Percentiles rank a stretch among this genome's conserved stretches.
Evolutionary conservation across 2,797 vertebrate species (phyloP).

Genomic region (Merluccius polli): DNA sequence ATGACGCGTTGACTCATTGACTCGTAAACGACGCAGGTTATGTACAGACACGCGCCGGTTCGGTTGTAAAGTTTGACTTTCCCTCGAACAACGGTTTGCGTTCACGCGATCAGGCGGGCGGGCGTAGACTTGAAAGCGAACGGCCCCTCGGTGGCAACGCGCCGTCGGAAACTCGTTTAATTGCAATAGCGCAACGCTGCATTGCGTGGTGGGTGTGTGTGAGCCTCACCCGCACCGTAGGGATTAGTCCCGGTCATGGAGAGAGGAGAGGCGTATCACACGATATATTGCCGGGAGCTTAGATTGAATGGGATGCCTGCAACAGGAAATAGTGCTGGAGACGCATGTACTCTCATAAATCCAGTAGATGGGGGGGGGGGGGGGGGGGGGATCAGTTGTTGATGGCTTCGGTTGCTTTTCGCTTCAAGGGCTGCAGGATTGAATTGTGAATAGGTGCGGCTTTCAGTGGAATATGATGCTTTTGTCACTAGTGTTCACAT

Average conservation of each 20-base stretch:
- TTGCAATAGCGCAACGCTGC: background rate
- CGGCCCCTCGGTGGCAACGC: background rate
- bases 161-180: background rate
- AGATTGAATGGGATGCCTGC: constrained; percentile 6
- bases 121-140: background rate
- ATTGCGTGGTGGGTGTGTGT: no score
- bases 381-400: no score
- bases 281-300: constrained; percentile 4
- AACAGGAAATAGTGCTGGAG: background rate
- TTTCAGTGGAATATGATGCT: background rate
- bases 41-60: no score
- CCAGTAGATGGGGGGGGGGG: constrained; percentile 4
- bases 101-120: background rate
- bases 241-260: constrained; percentile 16
- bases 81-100: background rate
- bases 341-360: constrained; percentile 18
- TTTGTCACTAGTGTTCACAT: background rate
- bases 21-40: no score
- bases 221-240: no score
- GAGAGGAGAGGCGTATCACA: background rate
- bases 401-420: constrained; percentile 15
- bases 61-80: background rate
- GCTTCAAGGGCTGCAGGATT: constrained; percentile 47
- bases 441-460: background rate
- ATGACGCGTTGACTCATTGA: no score